Conservation (phyloP, 2,888 invertebrate species). For the Hirtodrosophila trivittata region DNA sequence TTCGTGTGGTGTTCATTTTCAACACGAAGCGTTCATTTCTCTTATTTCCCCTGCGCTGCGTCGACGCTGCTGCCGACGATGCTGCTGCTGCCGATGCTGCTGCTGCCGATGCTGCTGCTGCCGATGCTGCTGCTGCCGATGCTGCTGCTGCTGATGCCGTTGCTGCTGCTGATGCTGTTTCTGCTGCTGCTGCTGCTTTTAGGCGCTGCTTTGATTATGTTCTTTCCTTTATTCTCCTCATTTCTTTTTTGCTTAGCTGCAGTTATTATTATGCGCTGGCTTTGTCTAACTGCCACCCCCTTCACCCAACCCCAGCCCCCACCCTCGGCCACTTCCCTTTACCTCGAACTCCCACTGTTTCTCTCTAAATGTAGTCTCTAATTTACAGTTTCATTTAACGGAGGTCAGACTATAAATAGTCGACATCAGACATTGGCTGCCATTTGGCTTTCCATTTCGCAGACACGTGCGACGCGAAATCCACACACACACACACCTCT, state of each 20-base stretch:
- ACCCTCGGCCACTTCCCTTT: neutral
- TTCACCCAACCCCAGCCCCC: neutral
- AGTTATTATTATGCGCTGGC: constrained; percentile 77
- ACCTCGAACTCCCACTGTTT: constrained; percentile 1
- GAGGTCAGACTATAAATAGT: constrained; percentile 79
- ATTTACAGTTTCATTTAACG: constrained; percentile 78
- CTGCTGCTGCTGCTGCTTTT: constrained; percentile 44
- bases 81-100: constrained; percentile 10
- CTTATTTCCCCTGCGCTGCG: constrained; percentile 49
- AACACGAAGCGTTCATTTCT: constrained; percentile 48
- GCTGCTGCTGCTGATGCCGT: constrained; percentile 6
- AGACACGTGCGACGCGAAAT: constrained; percentile 58
- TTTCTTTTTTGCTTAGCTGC: constrained; percentile 51
- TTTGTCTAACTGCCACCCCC: constrained; percentile 48
- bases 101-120: constrained; percentile 8
- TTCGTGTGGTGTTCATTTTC: constrained; percentile 41
- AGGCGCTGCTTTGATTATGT: constrained; percentile 61
- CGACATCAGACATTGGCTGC: constrained; percentile 76
- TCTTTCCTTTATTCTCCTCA: constrained; percentile 33
- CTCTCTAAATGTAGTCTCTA: constrained; percentile 52
- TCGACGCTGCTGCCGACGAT: constrained; percentile 8
- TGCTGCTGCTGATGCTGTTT: constrained; percentile 10
- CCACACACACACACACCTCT: neutral
- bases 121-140: constrained; percentile 7
- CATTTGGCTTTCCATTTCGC: constrained; percentile 77